Evolutionary conservation across 2,797 vertebrate genomes (phyloP).

Genomic region (Cynopterus sphinx): DNA sequence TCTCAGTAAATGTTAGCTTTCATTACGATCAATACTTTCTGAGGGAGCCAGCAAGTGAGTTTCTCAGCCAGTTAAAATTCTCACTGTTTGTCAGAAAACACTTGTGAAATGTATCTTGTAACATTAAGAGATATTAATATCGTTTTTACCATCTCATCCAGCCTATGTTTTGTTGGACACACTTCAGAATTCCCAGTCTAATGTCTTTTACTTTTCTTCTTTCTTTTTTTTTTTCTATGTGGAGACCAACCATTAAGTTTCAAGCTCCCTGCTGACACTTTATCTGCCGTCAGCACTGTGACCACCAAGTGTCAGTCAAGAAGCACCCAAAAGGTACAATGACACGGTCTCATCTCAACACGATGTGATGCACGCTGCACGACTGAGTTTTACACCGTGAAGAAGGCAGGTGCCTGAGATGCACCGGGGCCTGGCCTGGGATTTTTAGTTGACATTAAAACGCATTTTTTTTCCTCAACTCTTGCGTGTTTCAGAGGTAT

Average conservation of each 20-base stretch:
- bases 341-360: neutral
- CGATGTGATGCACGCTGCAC: accelerated
- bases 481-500: accelerated
- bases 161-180: neutral
- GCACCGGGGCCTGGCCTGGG: neutral
- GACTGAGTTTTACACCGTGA: accelerated
- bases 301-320: neutral
- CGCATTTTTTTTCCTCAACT: neutral
- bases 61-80: neutral
- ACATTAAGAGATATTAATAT: neutral
- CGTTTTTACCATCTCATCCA: neutral
- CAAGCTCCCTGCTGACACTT: neutral
- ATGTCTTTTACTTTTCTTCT: neutral
- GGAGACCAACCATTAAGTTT: neutral
- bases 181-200: neutral
- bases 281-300: neutral
- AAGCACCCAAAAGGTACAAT: neutral
- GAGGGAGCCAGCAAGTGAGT: neutral
- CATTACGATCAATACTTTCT: neutral
- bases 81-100: neutral
- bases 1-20: neutral
- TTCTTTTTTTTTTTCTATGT: neutral
- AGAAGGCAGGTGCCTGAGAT: neutral
- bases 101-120: neutral
- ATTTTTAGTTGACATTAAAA: neutral